These are phyloP conservation scores for Actinernus sp. DNA, from an alignment of 92 coral and sea anemone species.

Conservation along the genomic window DNA sequence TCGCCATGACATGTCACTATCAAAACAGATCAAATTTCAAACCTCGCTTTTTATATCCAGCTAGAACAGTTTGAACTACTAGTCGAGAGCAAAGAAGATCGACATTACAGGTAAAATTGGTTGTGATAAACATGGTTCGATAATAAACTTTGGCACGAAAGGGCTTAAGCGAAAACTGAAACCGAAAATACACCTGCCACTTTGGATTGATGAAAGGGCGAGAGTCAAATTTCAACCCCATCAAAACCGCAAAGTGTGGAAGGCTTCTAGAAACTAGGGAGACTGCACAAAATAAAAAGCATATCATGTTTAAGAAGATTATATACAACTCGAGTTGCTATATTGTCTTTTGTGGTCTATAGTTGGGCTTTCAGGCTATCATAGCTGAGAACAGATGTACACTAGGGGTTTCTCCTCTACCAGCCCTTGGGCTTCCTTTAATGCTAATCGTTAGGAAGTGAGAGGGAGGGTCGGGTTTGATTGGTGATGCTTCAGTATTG, in stretches of 20 bases:
- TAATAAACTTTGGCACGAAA: too few species aligned
- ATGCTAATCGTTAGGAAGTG: too few species aligned
- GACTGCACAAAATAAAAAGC: slow-evolving; percentile 9
- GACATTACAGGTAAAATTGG: slow-evolving; percentile 21
- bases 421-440: too few species aligned
- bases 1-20: too few species aligned
- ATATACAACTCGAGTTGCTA: slow-evolving; percentile 19
- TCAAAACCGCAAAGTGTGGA: slow-evolving; percentile 12
- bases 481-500: too few species aligned
- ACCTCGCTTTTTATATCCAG: slow-evolving; percentile 15
- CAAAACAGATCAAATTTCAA: slow-evolving; percentile 34
- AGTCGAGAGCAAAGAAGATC: slow-evolving; percentile 10
- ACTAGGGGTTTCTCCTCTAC: too few species aligned
- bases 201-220: slow-evolving; percentile 24
- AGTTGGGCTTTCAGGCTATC: slow-evolving; percentile 30
- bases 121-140: too few species aligned
- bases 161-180: too few species aligned
- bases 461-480: too few species aligned
- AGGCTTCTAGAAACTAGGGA: slow-evolving; percentile 19
- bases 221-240: slow-evolving; percentile 10
- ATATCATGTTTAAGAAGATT: slow-evolving; percentile 29
- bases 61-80: slow-evolving; percentile 24
- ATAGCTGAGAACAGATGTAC: slow-evolving; percentile 13
- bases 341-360: slow-evolving; percentile 20
- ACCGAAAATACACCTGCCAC: slow-evolving; percentile 18